Evolutionary conservation across 1,140 invertebrate genomes (phyloP).

Genomic region (Drosophila littoralis): DNA sequence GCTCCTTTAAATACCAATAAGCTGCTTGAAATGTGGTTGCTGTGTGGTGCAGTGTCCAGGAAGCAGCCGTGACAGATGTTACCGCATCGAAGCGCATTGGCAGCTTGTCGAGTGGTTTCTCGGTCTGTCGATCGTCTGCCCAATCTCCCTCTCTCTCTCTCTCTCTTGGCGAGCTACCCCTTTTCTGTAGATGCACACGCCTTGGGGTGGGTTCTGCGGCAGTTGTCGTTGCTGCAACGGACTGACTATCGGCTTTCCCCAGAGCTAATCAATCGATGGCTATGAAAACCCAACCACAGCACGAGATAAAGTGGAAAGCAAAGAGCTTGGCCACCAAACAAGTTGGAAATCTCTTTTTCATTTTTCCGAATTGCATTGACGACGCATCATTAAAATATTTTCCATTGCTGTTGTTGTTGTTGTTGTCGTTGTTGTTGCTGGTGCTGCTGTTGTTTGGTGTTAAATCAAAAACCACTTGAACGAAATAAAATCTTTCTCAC

Average conservation of each 20-base stretch:
- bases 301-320: conserved; percentile 15
- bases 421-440: conserved; percentile 23
- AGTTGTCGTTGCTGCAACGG: too few species aligned
- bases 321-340: conserved; percentile 66
- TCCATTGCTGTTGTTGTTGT: conserved; percentile 50
- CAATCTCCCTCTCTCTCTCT: conserved; percentile 4
- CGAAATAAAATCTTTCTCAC: conserved; percentile 82
- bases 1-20: conserved; percentile 46
- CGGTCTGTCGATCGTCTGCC: conserved; percentile 20
- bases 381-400: conserved; percentile 81
- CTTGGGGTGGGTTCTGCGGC: conserved; percentile 11
- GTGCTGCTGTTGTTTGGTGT: conserved; percentile 62
- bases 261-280: conserved; percentile 70
- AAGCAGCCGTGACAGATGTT: conserved; percentile 77
- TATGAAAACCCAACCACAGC: conserved; percentile 53
- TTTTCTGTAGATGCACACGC: background rate
- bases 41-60: conserved; percentile 40
- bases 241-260: conserved; percentile 23
- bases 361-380: conserved; percentile 72
- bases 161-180: conserved; percentile 16
- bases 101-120: conserved; percentile 67
- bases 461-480: conserved; percentile 83
- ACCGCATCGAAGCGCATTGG: conserved; percentile 64
- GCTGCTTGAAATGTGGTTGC: conserved; percentile 48
- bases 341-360: conserved; percentile 75